Percentiles rank a stretch among this genome's conserved stretches.
Conservation (phyloP, 1,140 invertebrate species). For the Mycetomoellerius zeteki region DNA sequence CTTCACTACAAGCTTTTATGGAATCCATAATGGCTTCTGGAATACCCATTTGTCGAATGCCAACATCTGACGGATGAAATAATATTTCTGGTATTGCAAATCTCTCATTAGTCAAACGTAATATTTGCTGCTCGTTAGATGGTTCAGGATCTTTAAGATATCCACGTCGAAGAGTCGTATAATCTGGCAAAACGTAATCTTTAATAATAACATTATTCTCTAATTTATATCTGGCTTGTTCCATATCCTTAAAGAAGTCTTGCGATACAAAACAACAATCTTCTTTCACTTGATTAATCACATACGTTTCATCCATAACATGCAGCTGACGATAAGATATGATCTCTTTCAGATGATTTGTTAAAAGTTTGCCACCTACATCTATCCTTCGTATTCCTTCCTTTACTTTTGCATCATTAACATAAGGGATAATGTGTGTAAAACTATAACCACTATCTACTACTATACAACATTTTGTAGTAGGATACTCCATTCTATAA, state of each 20-base stretch:
- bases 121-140: slow-evolving; percentile 92
- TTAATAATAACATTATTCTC: slow-evolving; percentile 90
- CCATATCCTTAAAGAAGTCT: slow-evolving; percentile 95
- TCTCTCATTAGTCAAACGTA: slow-evolving; percentile 96
- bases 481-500: slow-evolving; percentile 88
- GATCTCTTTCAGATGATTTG: slow-evolving; percentile 99
- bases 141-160: slow-evolving; percentile 90
- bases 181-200: slow-evolving; percentile 99
- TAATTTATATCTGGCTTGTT: slow-evolving; percentile 90
- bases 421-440: slow-evolving; percentile 97
- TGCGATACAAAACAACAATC: slow-evolving; percentile 98
- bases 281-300: slow-evolving; percentile 99
- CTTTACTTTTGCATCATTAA: slow-evolving; percentile 95
- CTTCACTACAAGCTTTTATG: slow-evolving; percentile 91
- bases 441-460: slow-evolving; percentile 98
- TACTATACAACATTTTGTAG: slow-evolving; percentile 93
- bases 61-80: slow-evolving; percentile 98
- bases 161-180: slow-evolving; percentile 94
- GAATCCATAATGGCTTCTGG: slow-evolving; percentile 94
- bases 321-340: slow-evolving; percentile 98
- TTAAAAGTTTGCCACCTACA: slow-evolving; percentile 98
- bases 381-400: slow-evolving; percentile 95
- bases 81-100: slow-evolving; percentile 98
- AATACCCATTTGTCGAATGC: slow-evolving; percentile 97
- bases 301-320: slow-evolving; percentile 99